A percentile compares a stretch with the other conserved stretches of the same genome.
Conservation (phyloP, 2,113 vertebrate species). For the Macrotus californicus region DNA sequence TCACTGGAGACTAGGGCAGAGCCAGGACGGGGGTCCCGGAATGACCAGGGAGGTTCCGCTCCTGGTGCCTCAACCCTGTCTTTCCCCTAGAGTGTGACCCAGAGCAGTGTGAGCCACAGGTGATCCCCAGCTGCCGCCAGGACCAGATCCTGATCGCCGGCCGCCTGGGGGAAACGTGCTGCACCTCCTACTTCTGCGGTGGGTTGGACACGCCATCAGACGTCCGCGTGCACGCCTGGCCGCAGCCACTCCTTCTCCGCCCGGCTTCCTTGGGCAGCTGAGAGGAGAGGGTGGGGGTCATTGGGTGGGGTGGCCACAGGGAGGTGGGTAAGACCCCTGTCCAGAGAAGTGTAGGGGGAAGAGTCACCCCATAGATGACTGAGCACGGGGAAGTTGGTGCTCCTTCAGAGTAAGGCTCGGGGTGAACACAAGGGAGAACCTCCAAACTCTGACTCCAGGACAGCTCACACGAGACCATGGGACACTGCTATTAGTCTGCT, state of each 20-base stretch:
- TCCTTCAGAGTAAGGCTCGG: background rate
- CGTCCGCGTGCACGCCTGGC: rapidly evolving
- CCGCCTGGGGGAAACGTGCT: slow-evolving; percentile 89
- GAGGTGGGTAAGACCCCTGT: background rate
- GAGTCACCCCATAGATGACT: background rate
- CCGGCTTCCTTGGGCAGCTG: background rate
- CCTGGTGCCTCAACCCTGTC: background rate
- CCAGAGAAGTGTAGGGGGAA: background rate
- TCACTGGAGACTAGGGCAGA: background rate
- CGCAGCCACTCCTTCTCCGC: background rate
- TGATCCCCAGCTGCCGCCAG: slow-evolving; percentile 83
- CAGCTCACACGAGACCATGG: rapidly evolving
- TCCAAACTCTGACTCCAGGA: background rate
- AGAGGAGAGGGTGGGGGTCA: background rate
- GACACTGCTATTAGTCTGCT: background rate
- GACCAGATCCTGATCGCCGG: slow-evolving; percentile 89
- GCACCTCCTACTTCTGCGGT: slow-evolving; percentile 92
- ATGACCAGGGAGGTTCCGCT: background rate
- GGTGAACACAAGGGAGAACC: background rate
- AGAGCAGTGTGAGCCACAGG: slow-evolving; percentile 83
- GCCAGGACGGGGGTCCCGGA: rapidly evolving
- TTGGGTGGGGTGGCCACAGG: background rate
- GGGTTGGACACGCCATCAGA: background rate
- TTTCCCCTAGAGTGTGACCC: slow-evolving; percentile 90
- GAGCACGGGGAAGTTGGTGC: background rate